Conservation (phyloP, 2,113 vertebrate genomes). For the Albula goreensis region DNA sequence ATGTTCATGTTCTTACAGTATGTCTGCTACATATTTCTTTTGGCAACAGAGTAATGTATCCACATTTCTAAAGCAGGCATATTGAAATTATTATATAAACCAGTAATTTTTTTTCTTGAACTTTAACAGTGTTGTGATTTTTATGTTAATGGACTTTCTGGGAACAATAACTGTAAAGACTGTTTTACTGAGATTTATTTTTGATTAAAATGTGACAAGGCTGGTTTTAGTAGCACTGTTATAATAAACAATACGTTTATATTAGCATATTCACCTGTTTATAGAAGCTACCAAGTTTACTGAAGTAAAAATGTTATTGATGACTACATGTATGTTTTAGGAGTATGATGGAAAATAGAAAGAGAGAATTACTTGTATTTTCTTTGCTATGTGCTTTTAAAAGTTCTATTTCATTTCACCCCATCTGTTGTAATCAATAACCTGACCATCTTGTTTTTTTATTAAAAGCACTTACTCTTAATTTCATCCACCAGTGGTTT, state of each 20-base stretch:
- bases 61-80: neutral
- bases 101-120: neutral
- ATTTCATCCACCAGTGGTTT: constrained; percentile 99
- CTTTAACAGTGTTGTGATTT: constrained; percentile 1
- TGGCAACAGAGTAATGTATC: neutral
- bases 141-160: neutral
- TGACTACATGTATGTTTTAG: constrained; percentile 84
- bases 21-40: neutral
- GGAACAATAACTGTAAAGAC: neutral
- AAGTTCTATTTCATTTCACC: constrained; percentile 96
- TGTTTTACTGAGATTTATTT: constrained; percentile 31
- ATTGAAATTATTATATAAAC: neutral
- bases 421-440: constrained; percentile 99
- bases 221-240: constrained; percentile 56
- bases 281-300: constrained; percentile 78
- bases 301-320: constrained; percentile 88
- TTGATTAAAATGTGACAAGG: constrained; percentile 48
- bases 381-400: constrained; percentile 91
- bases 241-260: constrained; percentile 58
- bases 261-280: constrained; percentile 79
- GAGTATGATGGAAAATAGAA: constrained; percentile 85
- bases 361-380: constrained; percentile 98
- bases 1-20: neutral
- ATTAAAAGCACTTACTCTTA: constrained; percentile 99
- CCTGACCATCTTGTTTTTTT: constrained; percentile 96